Base-by-base conservation (phyloP, 2,888 invertebrate species). In the Tortrix viridana region DNA sequence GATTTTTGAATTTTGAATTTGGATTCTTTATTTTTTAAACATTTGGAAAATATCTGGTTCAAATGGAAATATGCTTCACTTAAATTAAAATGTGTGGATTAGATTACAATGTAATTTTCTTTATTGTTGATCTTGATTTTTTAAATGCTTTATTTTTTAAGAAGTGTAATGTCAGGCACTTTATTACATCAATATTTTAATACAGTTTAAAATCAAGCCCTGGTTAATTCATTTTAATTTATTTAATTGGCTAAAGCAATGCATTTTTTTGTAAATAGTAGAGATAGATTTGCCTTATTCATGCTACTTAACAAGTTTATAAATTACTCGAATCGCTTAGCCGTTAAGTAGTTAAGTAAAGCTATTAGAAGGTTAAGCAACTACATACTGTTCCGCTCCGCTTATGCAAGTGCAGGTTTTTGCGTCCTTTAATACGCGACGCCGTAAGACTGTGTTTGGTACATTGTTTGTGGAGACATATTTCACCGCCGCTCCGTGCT, bases 401-500 rank as follows among this genome's bases (percentile, higher is more conserved):
- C 79, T 80, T 78, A 82, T 78, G 80, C 81, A 75, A 77, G 79
- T 80, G 79, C 81, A 79, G 77, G 78, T 77, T 85, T 80, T 81
- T 81, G 80, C 77, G 76, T 73, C 70, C 74, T 73, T 80, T 84
- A 82, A 86, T 80, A 84, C 80, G 76, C 72, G 76, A 70, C 71
- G 75, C 75, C 79, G 80, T 63, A 72, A 83, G 82, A 83, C 78
- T 77, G 71, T 81, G 86, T 86, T 85, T 83, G 81, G 79, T 75
- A 75, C 79, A 72, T 76, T 86, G 85, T 89, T 88, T 88, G 88
- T 73, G 71, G 79, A 79, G 78, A 86, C 86, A 89, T 86, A 87
- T 86, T 86, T 89, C 84, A 81, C 71, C 80, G 73, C 56, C 62
- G 76, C 78, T 81, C 76, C 91, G 91, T 92, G 91, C 83, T 79